A percentile compares a stretch with the other conserved stretches of the same genome.
Conservation (phyloP, 2,797 vertebrate genomes). For the Yasuhikotakia modesta region DNA sequence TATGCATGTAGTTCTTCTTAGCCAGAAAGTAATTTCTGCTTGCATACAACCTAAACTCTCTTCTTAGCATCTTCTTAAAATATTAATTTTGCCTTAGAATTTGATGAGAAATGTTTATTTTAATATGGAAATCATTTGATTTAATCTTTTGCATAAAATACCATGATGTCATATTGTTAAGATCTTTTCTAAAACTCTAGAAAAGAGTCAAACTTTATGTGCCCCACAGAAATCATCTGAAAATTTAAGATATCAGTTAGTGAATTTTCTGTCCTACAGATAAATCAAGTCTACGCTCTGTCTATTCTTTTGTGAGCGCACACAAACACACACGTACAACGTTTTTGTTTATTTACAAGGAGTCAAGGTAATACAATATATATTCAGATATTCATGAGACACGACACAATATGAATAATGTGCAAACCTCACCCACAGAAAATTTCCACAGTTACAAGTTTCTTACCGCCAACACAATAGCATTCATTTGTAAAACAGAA, state of each 20-base stretch:
- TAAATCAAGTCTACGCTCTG: no score
- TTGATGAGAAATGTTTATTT: background rate
- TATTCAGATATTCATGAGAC: background rate
- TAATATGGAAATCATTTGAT: background rate
- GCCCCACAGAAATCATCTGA: background rate
- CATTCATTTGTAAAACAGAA: slow-evolving; percentile 17
- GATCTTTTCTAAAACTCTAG: background rate
- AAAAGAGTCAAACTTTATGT: background rate
- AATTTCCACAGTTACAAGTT: slow-evolving; percentile 6
- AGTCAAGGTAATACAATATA: background rate
- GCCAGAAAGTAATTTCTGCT: background rate
- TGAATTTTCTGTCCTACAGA: background rate
- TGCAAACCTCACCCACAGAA: slow-evolving; percentile 16
- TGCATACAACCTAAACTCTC: background rate
- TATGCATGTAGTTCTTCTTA: background rate
- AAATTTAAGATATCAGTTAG: background rate
- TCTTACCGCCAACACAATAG: slow-evolving; percentile 9
- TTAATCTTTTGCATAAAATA: no score
- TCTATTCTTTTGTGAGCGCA: background rate
- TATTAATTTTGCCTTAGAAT: background rate
- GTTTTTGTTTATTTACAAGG: background rate
- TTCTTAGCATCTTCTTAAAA: background rate
- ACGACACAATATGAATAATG: slow-evolving; percentile 15
- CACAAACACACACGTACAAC: background rate
- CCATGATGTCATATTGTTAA: background rate